phyloP scores from a whole-genome alignment of 2,113 vertebrate genomes.

The Falco punctatus region DNA sequence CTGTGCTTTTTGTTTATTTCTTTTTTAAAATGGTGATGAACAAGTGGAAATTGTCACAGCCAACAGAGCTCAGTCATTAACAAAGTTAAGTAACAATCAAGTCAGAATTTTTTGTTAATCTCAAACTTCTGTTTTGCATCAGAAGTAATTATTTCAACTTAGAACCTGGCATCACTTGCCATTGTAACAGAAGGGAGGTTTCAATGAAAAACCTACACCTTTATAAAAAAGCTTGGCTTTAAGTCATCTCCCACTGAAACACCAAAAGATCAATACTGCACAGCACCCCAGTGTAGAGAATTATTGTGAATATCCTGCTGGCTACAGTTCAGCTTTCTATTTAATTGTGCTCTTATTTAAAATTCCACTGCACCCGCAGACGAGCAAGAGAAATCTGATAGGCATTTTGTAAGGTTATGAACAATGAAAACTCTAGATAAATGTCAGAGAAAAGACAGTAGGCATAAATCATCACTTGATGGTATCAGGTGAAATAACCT shows the following conservation, averaged over 20 bases:
- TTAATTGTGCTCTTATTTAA: conserved; percentile 72
- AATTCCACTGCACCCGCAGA: conserved; percentile 60
- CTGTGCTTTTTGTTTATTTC: neutral
- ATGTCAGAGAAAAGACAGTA: conserved; percentile 48
- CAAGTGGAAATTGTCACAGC: conserved; percentile 6
- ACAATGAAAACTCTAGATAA: conserved; percentile 69
- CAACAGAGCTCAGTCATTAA: conserved; percentile 13
- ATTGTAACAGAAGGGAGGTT: neutral
- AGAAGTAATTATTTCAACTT: conserved; percentile 20
- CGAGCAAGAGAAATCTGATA: conserved; percentile 3
- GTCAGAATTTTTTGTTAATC: neutral
- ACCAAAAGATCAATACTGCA: conserved; percentile 44
- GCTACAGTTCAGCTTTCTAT: conserved; percentile 63
- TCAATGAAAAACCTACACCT: neutral
- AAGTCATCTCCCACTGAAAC: conserved; percentile 31
- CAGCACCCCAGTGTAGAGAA: neutral
- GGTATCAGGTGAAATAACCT: conserved; percentile 55
- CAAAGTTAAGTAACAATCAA: conserved; percentile 22
- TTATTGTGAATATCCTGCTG: conserved; percentile 64
- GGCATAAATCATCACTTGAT: conserved; percentile 72
- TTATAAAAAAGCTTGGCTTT: conserved; percentile 22
- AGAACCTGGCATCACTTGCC: neutral
- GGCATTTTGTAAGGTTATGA: conserved; percentile 59
- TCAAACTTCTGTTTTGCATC: conserved; percentile 16
- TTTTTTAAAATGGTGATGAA: neutral